phyloP scores from a whole-genome alignment of 2,888 invertebrate genomes.

The Mechanitis messenoides region DNA sequence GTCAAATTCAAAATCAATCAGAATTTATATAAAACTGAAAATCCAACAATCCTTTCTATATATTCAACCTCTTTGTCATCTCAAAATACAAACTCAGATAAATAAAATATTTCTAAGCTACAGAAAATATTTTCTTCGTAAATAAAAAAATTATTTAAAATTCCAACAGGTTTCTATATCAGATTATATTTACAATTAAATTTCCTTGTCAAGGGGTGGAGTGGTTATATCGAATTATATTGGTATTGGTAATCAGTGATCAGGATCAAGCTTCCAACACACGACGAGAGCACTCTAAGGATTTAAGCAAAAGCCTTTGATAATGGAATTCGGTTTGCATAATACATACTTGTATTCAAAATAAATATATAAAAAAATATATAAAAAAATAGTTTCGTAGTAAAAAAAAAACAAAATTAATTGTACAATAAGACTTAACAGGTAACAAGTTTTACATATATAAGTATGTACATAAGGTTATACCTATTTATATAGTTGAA shows the following conservation, averaged over 20 bases:
- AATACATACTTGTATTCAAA: no score
- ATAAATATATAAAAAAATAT: no score
- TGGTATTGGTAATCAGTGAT: constrained; percentile 20
- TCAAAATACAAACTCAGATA: constrained; percentile 1
- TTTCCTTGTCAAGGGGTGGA: constrained; percentile 8
- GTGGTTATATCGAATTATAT: constrained; percentile 21
- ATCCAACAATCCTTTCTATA: no score
- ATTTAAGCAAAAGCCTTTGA: constrained; percentile 1
- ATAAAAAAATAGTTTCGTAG: no score
- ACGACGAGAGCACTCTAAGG: not conserved
- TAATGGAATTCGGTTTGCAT: no score
- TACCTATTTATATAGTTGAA: no score
- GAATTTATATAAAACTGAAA: no score
- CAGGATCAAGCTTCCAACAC: constrained; percentile 7
- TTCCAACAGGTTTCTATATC: constrained; percentile 13
- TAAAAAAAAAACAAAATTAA: no score
- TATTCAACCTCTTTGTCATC: not conserved
- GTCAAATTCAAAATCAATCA: no score
- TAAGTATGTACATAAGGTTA: no score
- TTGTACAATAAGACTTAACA: no score
- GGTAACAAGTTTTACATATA: no score
- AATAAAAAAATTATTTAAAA: constrained; percentile 12
- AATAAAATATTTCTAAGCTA: not conserved
- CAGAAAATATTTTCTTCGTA: not conserved
- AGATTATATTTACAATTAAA: constrained; percentile 15